Base-by-base conservation (phyloP, 2,113 vertebrate genomes). In the Cheirogaleus medius region DNA sequence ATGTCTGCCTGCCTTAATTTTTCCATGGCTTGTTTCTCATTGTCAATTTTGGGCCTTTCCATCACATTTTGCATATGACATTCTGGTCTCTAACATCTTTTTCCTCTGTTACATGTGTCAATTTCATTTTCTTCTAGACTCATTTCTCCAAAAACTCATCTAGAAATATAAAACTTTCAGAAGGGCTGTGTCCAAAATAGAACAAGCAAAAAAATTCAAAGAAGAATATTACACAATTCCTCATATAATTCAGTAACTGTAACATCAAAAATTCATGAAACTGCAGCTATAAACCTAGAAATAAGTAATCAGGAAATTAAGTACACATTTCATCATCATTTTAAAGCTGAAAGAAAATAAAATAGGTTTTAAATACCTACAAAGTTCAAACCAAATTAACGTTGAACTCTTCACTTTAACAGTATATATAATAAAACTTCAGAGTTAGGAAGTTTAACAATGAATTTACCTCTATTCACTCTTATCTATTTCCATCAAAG, bases 271-370 rank as follows among this genome's bases (percentile, higher is more conserved):
- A 56, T 82, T 68, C 83, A 77, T 68, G 58, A 52, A 87, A 68
- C 9, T 54, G 14, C 1, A 77, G 17, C 8, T 91, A 58, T 21
- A 82, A 81, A 76, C 47, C 5, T 52, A 25, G 23, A 42, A 1
- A 25, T 39, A 74, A 88, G 11, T 63, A 58, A 42, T 74, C 32
- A 89, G 12, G 42, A 47, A n/a, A 82, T 27, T 69, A 77, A 47
- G n/a, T 63, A 95, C 4, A 49, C 82, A 58, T 34, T 92, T 77
- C 56, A 96, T 49, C 60, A 77, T 17, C 17, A 12, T 69, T 84
- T 88, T 85, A 85, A 89, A 85, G 37, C 32, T 80, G 85, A 85
- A 89, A 81, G 21, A 85, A 66, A 86, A 82, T 32, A 87, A 83
- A 73, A 49, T 5, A 64, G 34, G 18, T 49, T 88, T 88, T 58